Base-by-base conservation (phyloP, 2,888 invertebrate genomes). In the Escarpia spicata region DNA sequence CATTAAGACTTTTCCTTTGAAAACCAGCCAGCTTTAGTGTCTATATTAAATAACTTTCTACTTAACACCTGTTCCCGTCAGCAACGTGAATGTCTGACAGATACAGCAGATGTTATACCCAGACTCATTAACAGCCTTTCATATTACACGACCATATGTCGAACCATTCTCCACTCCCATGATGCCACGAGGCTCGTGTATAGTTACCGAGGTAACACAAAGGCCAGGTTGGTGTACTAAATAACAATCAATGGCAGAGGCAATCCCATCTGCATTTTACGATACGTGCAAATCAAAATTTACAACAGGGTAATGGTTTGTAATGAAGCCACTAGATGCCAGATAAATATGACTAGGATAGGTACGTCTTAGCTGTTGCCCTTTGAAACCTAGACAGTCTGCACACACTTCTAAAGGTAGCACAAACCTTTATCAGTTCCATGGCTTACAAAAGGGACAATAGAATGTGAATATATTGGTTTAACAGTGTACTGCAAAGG, bases 91-190 rank as follows among this genome's bases (percentile, higher is more conserved):
- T 75, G 19, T 26, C 26, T 75, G 75, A 26, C 75, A 75, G 19
- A 15, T 75, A 75, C 75, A 75, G 75, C 75, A 75, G 75, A 75
- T 75, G 75, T 75, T 75, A 75, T 26, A 75, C 75, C n/a, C 75
- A 19, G 75, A 75, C 75, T 75, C 75, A 75, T 75, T 75, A 75
- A 75, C 75, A 26, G n/a, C 75, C 75, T 26, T 75, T 75, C 75
- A 75, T 75, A 19, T 75, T 26, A 26, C 75, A n/a, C 6, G 75
- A 26, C 75, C 75, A 75, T 75, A 75, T 75, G 75, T 75, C 19
- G 26, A 75, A 75, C 75, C 75, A 75, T 75, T 75, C 75, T 75
- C n/a, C 19, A n/a, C 19, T n/a, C n/a, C 75, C n/a, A 75, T 26
- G n/a, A 75, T 75, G n/a, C 75, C 75, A 75, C 3, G 75, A 52